Evolutionary conservation across 2,888 invertebrate species (phyloP).

Genomic region (Melangyna quadrimaculata): DNA sequence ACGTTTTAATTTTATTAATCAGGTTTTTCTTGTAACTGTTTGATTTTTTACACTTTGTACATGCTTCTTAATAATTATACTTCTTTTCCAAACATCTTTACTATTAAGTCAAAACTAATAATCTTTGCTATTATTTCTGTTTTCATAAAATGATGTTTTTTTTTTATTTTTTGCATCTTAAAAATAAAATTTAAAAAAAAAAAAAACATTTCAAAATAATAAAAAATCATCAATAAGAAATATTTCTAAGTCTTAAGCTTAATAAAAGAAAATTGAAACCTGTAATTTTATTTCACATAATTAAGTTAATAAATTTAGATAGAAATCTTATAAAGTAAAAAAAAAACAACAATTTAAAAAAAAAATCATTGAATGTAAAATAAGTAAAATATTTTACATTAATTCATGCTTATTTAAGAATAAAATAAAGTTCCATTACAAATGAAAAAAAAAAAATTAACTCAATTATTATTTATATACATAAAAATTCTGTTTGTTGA

Average conservation of each 20-base stretch:
- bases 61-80: too few species aligned
- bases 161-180: neutral
- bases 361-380: conserved; percentile 26
- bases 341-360: conserved; percentile 12
- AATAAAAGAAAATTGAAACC: conserved; percentile 33
- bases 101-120: too few species aligned
- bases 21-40: too few species aligned
- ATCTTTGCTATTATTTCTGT: too few species aligned
- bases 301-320: conserved; percentile 65
- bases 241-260: conserved; percentile 41
- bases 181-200: neutral
- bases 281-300: conserved; percentile 46
- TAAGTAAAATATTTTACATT: conserved; percentile 46
- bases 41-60: too few species aligned
- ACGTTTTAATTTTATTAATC: too few species aligned
- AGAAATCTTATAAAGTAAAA: conserved; percentile 58
- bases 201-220: neutral
- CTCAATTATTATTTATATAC: conserved; percentile 41
- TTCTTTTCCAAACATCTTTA: too few species aligned
- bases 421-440: conserved; percentile 2
- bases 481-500: conserved; percentile 50
- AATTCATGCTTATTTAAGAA: conserved; percentile 60
- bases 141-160: too few species aligned
- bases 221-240: neutral
- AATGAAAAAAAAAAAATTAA: conserved; percentile 24